These are phyloP conservation scores for Rotaria magnacalcarata DNA, from an alignment of 2,888 invertebrate species.

Conservation along the genomic window DNA sequence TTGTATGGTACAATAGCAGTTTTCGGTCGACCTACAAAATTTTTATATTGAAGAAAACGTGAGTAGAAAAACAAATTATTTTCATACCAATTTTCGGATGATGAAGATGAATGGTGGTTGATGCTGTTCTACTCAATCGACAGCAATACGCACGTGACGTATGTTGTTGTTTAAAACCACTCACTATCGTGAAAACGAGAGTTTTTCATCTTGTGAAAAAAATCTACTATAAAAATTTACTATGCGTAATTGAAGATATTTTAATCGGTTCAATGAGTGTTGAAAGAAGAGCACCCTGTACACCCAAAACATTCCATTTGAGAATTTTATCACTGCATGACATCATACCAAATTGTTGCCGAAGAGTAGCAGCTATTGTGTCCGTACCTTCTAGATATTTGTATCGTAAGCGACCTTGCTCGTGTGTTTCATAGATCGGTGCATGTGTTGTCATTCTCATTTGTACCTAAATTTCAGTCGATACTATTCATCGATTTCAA, in stretches of 20 bases:
- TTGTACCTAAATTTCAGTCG: neutral
- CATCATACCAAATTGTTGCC: slow-evolving; percentile 58
- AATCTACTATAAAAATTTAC: neutral
- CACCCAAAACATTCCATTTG: slow-evolving; percentile 77
- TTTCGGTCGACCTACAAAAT: neutral
- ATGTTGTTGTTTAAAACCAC: slow-evolving; percentile 20
- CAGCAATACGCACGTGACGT: slow-evolving; percentile 24
- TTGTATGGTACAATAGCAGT: neutral
- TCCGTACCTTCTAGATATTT: neutral
- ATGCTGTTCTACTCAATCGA: slow-evolving; percentile 11
- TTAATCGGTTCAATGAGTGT: slow-evolving; percentile 17
- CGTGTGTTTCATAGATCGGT: neutral
- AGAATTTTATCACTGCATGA: slow-evolving; percentile 91
- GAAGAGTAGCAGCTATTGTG: neutral
- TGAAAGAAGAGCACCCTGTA: slow-evolving; percentile 73
- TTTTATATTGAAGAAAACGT: too few relatives aligned
- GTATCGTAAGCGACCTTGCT: neutral
- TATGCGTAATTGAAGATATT: neutral
- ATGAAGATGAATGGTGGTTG: neutral
- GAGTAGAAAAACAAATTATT: too few relatives aligned
- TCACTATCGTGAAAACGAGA: neutral
- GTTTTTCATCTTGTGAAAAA: neutral
- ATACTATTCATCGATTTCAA: neutral
- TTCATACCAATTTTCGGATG: slow-evolving; percentile 4
- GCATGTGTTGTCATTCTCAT: neutral